Conservation (phyloP, 1,140 invertebrate genomes). For the Reticulitermes speratus region DNA sequence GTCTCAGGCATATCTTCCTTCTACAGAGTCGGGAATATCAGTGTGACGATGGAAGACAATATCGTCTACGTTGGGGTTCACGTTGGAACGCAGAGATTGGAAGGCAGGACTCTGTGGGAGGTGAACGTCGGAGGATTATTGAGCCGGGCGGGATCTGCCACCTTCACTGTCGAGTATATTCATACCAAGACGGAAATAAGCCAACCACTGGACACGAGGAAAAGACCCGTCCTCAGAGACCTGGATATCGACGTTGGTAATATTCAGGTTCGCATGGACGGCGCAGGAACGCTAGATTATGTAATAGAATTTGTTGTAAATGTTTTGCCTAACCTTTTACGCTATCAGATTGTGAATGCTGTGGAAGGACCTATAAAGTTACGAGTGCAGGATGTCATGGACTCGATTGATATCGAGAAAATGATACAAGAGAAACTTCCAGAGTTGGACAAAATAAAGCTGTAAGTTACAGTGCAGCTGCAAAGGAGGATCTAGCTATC, state of each 20-base stretch:
- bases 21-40: slow-evolving; percentile 76
- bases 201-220: slow-evolving; percentile 73
- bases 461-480: background rate
- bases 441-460: slow-evolving; percentile 7
- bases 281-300: slow-evolving; percentile 79
- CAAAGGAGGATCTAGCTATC: background rate
- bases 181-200: slow-evolving; percentile 55
- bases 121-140: slow-evolving; percentile 64
- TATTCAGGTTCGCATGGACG: slow-evolving; percentile 64
- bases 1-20: slow-evolving; percentile 75
- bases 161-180: slow-evolving; percentile 72
- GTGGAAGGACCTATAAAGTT: slow-evolving; percentile 70
- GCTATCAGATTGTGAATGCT: slow-evolving; percentile 82
- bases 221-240: slow-evolving; percentile 66
- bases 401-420: slow-evolving; percentile 22
- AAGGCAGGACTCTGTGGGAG: slow-evolving; percentile 76
- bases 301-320: slow-evolving; percentile 74
- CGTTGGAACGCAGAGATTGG: slow-evolving; percentile 73
- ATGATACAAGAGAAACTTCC: slow-evolving; percentile 26
- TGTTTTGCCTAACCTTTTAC: slow-evolving; percentile 74
- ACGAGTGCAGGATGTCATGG: slow-evolving; percentile 41
- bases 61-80: slow-evolving; percentile 62
- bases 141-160: slow-evolving; percentile 66
- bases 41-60: slow-evolving; percentile 68
- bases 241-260: slow-evolving; percentile 78